Evolutionary conservation across 2,888 invertebrate genomes (phyloP).

Genomic region (Phyllotreta striolata): DNA sequence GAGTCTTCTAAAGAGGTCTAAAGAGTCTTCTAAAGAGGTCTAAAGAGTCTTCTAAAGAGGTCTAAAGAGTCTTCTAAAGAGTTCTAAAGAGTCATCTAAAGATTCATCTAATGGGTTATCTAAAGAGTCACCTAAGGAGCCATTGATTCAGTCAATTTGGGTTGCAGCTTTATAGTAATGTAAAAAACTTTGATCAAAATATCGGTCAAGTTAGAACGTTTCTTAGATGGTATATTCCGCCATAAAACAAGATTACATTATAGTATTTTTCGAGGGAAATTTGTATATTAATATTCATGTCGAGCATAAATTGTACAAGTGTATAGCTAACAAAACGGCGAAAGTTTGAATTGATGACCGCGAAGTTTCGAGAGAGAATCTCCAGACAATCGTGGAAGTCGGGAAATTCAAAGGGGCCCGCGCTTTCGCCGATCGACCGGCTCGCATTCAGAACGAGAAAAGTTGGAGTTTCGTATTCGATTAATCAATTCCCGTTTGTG

Average conservation of each 20-base stretch:
- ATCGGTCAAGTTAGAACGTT: not conserved
- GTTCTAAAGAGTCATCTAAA: no score
- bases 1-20: no score
- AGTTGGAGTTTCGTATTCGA: constrained; percentile 19
- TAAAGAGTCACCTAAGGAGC: no score
- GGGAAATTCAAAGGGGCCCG: constrained; percentile 16
- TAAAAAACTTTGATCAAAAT: no score
- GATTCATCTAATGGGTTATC: no score
- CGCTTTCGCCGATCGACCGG: constrained; percentile 1
- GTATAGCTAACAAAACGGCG: constrained; percentile 26
- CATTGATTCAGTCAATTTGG: no score
- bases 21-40: no score
- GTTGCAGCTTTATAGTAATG: no score
- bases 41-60: no score
- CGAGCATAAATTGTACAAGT: constrained; percentile 18
- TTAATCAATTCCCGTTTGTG: constrained; percentile 24
- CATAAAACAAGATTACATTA: not conserved
- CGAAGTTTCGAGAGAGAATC: constrained; percentile 19
- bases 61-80: no score
- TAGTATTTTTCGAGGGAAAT: not conserved
- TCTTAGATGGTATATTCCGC: not conserved
- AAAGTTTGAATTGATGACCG: constrained; percentile 32
- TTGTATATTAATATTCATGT: constrained; percentile 19
- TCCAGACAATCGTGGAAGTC: constrained; percentile 27
- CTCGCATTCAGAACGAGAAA: constrained; percentile 17